A percentile compares a stretch with the other conserved stretches of the same genome.
Conservation (phyloP, 2,888 invertebrate species). For the Galerucella pusilla region DNA sequence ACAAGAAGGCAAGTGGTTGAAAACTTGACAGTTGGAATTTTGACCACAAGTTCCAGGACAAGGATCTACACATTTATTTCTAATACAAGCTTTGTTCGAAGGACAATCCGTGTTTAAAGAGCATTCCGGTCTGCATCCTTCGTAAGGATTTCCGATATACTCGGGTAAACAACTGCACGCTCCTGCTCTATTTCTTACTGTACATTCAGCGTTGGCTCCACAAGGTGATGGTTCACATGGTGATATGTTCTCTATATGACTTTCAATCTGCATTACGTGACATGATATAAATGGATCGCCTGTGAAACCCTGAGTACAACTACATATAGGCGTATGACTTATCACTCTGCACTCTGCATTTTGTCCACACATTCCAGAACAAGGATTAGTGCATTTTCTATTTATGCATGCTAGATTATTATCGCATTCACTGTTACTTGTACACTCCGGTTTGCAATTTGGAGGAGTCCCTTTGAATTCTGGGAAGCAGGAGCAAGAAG, state of each 20-base stretch:
- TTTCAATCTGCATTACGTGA: constrained; percentile 33
- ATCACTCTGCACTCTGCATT: constrained; percentile 79
- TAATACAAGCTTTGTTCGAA: constrained; percentile 67
- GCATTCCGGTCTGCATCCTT: constrained; percentile 71
- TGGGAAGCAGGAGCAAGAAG: constrained; percentile 74
- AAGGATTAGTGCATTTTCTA: constrained; percentile 78
- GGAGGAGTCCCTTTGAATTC: constrained; percentile 74
- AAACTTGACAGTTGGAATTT: constrained; percentile 67
- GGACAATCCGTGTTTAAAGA: constrained; percentile 62
- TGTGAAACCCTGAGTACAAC: constrained; percentile 72
- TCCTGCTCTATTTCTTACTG: constrained; percentile 75
- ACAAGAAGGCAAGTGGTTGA: constrained; percentile 73
- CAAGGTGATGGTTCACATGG: constrained; percentile 75
- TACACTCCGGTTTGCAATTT: constrained; percentile 75
- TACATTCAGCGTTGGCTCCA: constrained; percentile 77
- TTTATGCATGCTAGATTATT: constrained; percentile 75
- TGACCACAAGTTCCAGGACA: constrained; percentile 68
- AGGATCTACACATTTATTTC: constrained; percentile 68
- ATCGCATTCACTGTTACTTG: constrained; percentile 76
- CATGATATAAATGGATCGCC: constrained; percentile 80
- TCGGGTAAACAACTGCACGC: constrained; percentile 77
- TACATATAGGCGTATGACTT: constrained; percentile 77
- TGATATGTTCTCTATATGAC: constrained; percentile 64
- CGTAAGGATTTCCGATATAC: constrained; percentile 80
- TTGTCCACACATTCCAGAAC: constrained; percentile 75